Percentiles rank a stretch among this genome's conserved stretches.
Evolutionary conservation across 35 echinoderm and acorn worm species (phyloP).

Genomic region (Apostichopus californicus): DNA sequence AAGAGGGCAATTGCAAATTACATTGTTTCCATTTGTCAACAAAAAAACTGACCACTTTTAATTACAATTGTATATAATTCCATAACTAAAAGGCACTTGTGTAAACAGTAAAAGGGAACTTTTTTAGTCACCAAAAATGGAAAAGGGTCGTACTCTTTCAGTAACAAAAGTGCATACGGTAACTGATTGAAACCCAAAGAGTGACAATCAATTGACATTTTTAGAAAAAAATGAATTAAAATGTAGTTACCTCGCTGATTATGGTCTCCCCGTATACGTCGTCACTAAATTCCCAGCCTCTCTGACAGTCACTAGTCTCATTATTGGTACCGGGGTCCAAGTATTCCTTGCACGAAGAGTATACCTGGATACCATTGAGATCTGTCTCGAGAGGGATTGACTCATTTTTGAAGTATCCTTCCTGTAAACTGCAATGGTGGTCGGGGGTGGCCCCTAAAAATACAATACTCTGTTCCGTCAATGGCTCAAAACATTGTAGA

Average conservation of each 20-base stretch:
- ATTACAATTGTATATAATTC: no score
- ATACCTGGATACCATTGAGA: neutral
- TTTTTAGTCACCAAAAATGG: no score
- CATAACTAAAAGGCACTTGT: no score
- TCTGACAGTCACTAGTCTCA: neutral
- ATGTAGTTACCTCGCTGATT: neutral
- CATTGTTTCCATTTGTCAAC: no score
- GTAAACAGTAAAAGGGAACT: no score
- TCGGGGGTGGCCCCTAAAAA: conserved; percentile 39
- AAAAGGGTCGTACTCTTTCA: no score
- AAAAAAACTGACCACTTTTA: no score
- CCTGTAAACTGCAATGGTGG: neutral
- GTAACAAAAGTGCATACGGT: no score
- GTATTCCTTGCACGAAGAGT: neutral
- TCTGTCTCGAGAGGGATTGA: neutral
- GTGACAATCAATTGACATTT: neutral
- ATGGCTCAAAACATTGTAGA: conserved; percentile 13
- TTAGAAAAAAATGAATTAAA: neutral
- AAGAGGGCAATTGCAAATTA: no score
- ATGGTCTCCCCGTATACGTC: neutral
- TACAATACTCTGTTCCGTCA: neutral
- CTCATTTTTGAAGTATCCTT: conserved; percentile 37
- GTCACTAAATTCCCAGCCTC: neutral
- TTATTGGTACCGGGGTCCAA: neutral
- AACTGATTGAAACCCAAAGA: no score